These are phyloP conservation scores for Sapayoa aenigma DNA, from an alignment of 2,113 vertebrate genomes.

Conservation along the genomic window DNA sequence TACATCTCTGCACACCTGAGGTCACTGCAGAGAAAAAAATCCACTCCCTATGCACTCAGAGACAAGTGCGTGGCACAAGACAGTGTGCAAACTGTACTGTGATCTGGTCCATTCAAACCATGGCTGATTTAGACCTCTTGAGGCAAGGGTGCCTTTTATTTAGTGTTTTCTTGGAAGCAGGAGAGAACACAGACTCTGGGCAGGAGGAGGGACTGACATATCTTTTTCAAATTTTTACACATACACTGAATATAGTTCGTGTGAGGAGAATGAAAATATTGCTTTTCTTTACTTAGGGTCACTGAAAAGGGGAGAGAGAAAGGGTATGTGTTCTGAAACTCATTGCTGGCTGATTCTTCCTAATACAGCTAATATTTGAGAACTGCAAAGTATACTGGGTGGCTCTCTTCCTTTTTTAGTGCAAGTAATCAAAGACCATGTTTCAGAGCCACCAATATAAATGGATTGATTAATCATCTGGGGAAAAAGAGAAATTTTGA, in stretches of 20 bases:
- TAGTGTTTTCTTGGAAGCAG: neutral
- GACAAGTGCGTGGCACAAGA: neutral
- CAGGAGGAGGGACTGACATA: neutral
- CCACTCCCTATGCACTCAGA: neutral
- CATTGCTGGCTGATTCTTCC: neutral
- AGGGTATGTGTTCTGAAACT: neutral
- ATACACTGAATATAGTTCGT: neutral
- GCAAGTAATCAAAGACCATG: neutral
- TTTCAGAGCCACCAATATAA: neutral
- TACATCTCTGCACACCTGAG: fast-evolving
- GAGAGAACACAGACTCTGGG: neutral
- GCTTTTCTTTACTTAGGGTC: neutral
- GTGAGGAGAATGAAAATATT: neutral
- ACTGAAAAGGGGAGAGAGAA: neutral
- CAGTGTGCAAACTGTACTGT: neutral
- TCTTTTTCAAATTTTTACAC: neutral
- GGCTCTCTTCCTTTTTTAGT: neutral
- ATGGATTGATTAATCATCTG: neutral
- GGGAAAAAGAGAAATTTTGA: neutral
- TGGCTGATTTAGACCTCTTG: neutral
- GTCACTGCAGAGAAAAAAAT: neutral
- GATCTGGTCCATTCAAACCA: neutral
- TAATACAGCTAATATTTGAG: neutral
- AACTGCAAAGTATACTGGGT: neutral
- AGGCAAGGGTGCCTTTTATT: neutral